Evolutionary conservation across 2,888 invertebrate species (phyloP).

Genomic region (Bedellia somnulentella): DNA sequence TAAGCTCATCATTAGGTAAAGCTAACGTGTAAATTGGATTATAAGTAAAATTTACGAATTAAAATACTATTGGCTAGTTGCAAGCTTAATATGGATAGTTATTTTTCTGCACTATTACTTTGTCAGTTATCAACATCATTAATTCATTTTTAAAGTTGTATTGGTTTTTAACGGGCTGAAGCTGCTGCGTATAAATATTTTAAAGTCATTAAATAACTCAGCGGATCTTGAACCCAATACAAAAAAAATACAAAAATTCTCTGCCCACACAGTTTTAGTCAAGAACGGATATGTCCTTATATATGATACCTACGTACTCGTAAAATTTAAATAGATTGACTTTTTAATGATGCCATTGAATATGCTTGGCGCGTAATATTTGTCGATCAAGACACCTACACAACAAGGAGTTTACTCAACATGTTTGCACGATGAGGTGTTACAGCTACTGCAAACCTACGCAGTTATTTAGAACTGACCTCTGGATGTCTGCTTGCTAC

Average conservation of each 20-base stretch:
- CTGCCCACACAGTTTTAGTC: slow-evolving; percentile 24
- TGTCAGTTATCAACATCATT: too few species aligned
- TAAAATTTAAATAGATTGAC: slow-evolving; percentile 30
- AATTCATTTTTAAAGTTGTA: too few species aligned
- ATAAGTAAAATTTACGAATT: too few species aligned
- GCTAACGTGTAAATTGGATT: too few species aligned
- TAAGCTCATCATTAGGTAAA: slow-evolving; percentile 1
- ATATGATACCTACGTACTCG: slow-evolving; percentile 29
- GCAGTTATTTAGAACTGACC: slow-evolving; percentile 16
- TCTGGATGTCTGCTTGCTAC: slow-evolving; percentile 18
- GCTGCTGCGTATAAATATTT: too few species aligned
- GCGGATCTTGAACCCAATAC: too few species aligned
- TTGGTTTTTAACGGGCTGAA: too few species aligned
- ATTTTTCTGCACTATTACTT: too few species aligned
- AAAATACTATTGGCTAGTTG: too few species aligned
- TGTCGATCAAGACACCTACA: slow-evolving; percentile 1
- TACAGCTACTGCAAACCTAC: slow-evolving; percentile 14
- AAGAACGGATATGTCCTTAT: slow-evolving; percentile 37
- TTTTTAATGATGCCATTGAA: slow-evolving; percentile 28
- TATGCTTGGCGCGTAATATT: slow-evolving; percentile 5
- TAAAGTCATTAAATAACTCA: too few species aligned
- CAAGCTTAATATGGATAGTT: too few species aligned
- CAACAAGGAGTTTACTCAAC: not conserved
- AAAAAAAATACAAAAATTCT: slow-evolving; percentile 6
- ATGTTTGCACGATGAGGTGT: not conserved